Evolutionary conservation across 2,888 invertebrate species (phyloP).

Genomic region (Drosophila phalerata): DNA sequence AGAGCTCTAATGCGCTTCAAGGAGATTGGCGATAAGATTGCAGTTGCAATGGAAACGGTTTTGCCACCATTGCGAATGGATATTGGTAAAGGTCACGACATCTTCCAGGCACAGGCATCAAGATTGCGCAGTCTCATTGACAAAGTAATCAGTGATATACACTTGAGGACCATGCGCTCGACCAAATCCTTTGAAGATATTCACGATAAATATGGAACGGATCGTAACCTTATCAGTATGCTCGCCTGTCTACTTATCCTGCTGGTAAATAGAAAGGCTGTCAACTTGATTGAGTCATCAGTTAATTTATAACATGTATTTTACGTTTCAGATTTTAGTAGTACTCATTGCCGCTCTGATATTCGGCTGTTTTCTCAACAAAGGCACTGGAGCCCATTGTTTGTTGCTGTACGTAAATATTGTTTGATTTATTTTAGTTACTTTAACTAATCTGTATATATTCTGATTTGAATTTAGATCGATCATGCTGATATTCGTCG

Average conservation of each 20-base stretch:
- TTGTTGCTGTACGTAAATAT: conserved; percentile 88
- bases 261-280: conserved; percentile 85
- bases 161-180: conserved; percentile 34
- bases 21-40: conserved; percentile 14
- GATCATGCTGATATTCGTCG: conserved; percentile 91
- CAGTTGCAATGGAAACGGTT: conserved; percentile 1
- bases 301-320: not conserved
- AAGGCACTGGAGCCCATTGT: conserved; percentile 93
- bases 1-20: conserved; percentile 16
- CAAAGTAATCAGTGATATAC: conserved; percentile 40
- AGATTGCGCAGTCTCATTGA: conserved; percentile 31
- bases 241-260: conserved; percentile 90
- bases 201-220: conserved; percentile 38
- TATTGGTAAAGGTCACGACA: conserved; percentile 3
- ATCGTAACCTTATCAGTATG: conserved; percentile 86
- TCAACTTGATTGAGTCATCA: too few species aligned
- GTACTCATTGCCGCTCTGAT: conserved; percentile 92
- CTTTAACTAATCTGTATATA: not conserved
- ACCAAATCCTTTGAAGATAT: conserved; percentile 57
- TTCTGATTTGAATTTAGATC: conserved; percentile 86
- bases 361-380: conserved; percentile 96
- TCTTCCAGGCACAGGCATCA: conserved; percentile 21
- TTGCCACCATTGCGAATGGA: conserved; percentile 24
- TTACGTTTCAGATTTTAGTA: conserved; percentile 87
- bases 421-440: not conserved